Conservation (phyloP, 2,113 vertebrate genomes). For the Amphiprion percula region DNA sequence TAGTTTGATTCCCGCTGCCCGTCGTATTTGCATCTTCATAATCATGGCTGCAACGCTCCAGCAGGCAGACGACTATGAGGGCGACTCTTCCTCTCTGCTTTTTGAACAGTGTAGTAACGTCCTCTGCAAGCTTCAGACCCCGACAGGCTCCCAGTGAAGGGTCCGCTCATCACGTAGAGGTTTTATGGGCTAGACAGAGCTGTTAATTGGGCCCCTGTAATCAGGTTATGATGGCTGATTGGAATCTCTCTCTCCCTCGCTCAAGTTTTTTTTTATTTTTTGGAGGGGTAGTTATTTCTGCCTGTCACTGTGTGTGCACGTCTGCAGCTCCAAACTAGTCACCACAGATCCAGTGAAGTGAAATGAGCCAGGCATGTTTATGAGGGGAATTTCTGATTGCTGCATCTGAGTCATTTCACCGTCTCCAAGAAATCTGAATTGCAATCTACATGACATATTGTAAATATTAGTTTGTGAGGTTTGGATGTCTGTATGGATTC, state of each 20-base stretch:
- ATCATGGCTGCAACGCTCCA: constrained; percentile 63
- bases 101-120: constrained; percentile 49
- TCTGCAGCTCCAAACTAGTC: constrained; percentile 34
- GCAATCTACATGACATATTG: not conserved
- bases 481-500: not conserved
- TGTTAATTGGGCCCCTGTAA: constrained; percentile 55
- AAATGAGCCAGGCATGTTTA: constrained; percentile 26
- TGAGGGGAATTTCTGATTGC: constrained; percentile 36
- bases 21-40: constrained; percentile 57
- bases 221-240: constrained; percentile 58
- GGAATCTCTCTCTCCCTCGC: not conserved
- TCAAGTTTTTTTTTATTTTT: not conserved
- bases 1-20: constrained; percentile 44
- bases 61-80: constrained; percentile 35
- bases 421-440: not conserved
- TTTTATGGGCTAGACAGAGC: constrained; percentile 38
- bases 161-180: constrained; percentile 50
- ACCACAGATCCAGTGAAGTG: constrained; percentile 14
- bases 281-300: constrained; percentile 22
- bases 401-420: constrained; percentile 7
- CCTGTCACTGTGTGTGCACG: constrained; percentile 2
- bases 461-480: constrained; percentile 8
- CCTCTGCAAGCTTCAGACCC: constrained; percentile 51
- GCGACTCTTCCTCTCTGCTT: constrained; percentile 28
- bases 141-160: constrained; percentile 48